Percentiles rank a stretch among this genome's conserved stretches.
phyloP scores from a whole-genome alignment of 2,888 invertebrate genomes.

The Drosophila fungiperda region DNA sequence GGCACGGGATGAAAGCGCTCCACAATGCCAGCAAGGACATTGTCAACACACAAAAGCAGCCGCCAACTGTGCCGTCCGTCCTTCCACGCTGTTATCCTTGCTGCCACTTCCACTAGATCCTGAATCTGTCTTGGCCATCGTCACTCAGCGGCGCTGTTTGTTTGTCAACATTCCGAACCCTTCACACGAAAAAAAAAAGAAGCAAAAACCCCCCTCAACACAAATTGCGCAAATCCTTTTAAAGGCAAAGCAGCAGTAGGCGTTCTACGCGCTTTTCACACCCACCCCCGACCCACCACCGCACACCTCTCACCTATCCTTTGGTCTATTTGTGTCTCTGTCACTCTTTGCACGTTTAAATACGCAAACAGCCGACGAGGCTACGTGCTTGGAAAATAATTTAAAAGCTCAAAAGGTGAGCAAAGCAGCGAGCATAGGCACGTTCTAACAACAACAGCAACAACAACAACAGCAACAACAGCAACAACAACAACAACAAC shows the following conservation, averaged over 20 bases:
- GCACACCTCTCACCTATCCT: background rate
- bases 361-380: conserved; percentile 77
- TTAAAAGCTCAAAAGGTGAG: conserved; percentile 84
- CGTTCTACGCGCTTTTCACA: conserved; percentile 58
- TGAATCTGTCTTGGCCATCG: conserved; percentile 70
- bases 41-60: conserved; percentile 76
- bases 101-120: conserved; percentile 34
- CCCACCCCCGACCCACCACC: background rate
- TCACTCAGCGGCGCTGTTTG: conserved; percentile 77
- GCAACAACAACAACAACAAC: too few species aligned
- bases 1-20: conserved; percentile 54
- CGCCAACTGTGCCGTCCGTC: conserved; percentile 26
- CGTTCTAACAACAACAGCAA: conserved; percentile 65
- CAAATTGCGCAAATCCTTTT: conserved; percentile 83
- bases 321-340: conserved; percentile 1
- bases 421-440: conserved; percentile 77
- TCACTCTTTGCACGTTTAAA: conserved; percentile 68
- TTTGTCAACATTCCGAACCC: conserved; percentile 70
- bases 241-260: conserved; percentile 62
- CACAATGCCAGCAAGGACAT: conserved; percentile 76
- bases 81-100: conserved; percentile 25
- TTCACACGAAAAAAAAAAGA: conserved; percentile 40
- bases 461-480: conserved; percentile 9
- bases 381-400: conserved; percentile 82
- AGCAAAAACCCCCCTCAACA: conserved; percentile 25